Evolutionary conservation across 2,797 vertebrate genomes (phyloP), one percentile per base, ranked within the genome.

Genomic region (Lacerta bilineata): DNA sequence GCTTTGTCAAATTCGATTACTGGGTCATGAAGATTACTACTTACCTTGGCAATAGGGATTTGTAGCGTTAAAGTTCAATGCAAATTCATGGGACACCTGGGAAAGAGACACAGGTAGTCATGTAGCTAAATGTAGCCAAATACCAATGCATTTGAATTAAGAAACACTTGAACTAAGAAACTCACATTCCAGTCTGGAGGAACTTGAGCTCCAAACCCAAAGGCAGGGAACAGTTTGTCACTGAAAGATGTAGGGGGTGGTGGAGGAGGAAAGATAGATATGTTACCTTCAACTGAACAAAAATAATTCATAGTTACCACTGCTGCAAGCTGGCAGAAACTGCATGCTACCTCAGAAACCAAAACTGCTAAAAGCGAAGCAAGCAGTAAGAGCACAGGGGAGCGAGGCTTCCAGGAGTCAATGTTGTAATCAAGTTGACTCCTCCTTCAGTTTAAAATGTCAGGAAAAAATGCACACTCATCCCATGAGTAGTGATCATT

Each of bases 151-250:
- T 10, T 36, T n/a, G 20, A 71, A 43, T 8, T 20, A 83, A 85
- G 77, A 75, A 1, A 61, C 0, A 0, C 13, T 33, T n/a, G 20
- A 71, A 27, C 18, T 20, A 83, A 85, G 78, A 50, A 3, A 33
- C 95, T 86, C 87, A 99, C 98, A 98, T 99, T 94, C 95, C 96
- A 99, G 80, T 97, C 96, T 93, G 98, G 98, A 94, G 98, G 98
- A 66, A 99, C 95, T 92, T 98, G 98, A 91, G 98, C 98, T 94
- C 98, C 98, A 96, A 99, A 99, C 17, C 98, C 98, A 93, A 99
- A 99, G 0, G 98, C 98, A 90, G 98, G 98, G 92, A 99, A 99
- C 8, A 98, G 95, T 95, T 98, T 99, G 96, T 99, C 98, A 85
- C 98, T 99, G 95, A 89, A 91, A 82, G 71, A 94, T 20, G 79